Conservation (phyloP, 2,797 vertebrate genomes). For the Hippopotamyrus pictus region DNA sequence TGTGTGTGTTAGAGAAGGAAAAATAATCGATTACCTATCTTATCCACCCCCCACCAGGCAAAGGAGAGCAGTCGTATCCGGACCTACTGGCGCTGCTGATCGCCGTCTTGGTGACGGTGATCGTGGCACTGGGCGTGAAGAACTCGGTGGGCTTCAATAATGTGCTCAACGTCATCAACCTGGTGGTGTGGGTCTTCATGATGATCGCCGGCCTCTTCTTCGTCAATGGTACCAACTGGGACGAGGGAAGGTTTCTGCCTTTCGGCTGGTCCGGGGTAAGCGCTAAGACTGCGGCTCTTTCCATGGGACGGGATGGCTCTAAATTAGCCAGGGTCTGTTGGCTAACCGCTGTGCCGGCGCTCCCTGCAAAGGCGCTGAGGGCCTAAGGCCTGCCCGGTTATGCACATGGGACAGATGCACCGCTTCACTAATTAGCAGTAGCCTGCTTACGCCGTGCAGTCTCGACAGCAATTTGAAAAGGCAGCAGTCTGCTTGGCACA, state of each 20-base stretch:
- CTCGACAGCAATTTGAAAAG: not conserved
- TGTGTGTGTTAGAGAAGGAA: not conserved
- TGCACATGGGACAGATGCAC: not conserved
- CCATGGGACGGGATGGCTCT: not conserved
- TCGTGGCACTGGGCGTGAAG: conserved; percentile 81
- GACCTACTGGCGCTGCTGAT: conserved; percentile 87
- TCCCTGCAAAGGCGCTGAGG: too few species aligned
- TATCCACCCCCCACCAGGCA: conserved; percentile 59
- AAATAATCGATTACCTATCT: not conserved
- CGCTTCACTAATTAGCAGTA: not conserved
- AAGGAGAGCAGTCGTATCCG: conserved; percentile 87
- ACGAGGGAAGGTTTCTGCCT: conserved; percentile 78
- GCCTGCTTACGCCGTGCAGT: not conserved
- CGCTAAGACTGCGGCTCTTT: not conserved
- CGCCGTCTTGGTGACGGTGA: conserved; percentile 75
- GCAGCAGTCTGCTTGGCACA: not conserved
- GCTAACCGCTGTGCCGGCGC: not conserved
- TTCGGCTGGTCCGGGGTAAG: conserved; percentile 97
- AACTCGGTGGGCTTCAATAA: conserved; percentile 94
- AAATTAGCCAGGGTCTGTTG: not conserved
- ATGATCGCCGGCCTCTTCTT: conserved; percentile 88
- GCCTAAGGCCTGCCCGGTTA: not conserved
- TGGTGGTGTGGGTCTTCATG: conserved; percentile 88
- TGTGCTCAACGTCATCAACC: conserved; percentile 81
- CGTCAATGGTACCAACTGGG: conserved; percentile 80